phyloP scores from a whole-genome alignment of 2,797 vertebrate species.

The Podargus strigoides region DNA sequence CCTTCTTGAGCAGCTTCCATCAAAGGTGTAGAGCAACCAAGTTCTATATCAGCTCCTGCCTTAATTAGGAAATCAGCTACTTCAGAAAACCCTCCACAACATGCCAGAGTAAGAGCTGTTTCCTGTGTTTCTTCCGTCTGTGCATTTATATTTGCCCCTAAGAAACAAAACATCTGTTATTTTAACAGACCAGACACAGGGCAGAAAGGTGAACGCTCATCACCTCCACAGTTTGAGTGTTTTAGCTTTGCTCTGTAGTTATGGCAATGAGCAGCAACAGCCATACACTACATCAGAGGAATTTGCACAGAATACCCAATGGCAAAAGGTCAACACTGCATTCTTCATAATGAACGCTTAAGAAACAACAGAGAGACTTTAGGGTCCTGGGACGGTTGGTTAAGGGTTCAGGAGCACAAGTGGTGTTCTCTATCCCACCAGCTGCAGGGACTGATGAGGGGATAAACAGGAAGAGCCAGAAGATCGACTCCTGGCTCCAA shows the following conservation, averaged over 20 bases:
- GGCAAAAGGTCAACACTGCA: fast-evolving
- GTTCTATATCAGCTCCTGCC: constrained; percentile 95
- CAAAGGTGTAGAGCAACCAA: constrained; percentile 96
- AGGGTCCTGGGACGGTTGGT: too few relatives aligned
- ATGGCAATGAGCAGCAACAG: background rate
- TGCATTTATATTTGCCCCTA: constrained; percentile 98
- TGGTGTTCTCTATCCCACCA: too few relatives aligned
- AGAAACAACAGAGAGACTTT: fast-evolving
- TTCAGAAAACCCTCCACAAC: constrained; percentile 97
- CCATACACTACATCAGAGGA: fast-evolving
- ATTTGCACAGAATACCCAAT: background rate
- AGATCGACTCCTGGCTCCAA: too few relatives aligned
- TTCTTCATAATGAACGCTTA: fast-evolving
- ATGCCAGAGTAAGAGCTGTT: constrained; percentile 94
- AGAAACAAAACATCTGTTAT: background rate
- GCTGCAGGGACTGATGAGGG: too few relatives aligned
- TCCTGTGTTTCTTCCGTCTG: constrained; percentile 99
- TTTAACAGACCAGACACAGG: background rate
- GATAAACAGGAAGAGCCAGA: too few relatives aligned
- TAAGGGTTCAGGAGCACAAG: too few relatives aligned
- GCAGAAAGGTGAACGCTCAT: background rate
- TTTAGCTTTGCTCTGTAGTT: background rate
- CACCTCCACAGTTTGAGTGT: background rate
- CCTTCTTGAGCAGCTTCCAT: constrained; percentile 99
- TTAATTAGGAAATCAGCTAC: constrained; percentile 98